A percentile compares a stretch with the other conserved stretches of the same genome.
phyloP scores from a whole-genome alignment of 2,113 vertebrate species.

The Lophochroa leadbeateri region DNA sequence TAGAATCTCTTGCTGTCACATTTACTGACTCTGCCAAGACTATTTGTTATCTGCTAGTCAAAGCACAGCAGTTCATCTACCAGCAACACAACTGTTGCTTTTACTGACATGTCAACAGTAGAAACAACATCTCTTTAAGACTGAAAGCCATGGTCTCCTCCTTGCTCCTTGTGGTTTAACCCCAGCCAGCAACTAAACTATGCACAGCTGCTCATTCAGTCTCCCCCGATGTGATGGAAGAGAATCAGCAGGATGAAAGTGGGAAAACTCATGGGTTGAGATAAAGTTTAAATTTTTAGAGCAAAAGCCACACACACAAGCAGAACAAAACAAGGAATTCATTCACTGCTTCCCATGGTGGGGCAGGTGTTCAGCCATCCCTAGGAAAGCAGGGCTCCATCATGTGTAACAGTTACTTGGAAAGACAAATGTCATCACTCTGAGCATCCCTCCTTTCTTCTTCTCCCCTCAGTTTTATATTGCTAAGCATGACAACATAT shows the following conservation, averaged over 20 bases:
- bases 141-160: not conserved
- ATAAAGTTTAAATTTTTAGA: not conserved
- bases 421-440: not conserved
- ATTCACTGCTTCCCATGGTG: not conserved
- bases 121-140: not conserved
- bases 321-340: not conserved
- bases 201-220: not conserved
- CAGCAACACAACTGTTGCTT: not conserved
- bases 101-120: not conserved
- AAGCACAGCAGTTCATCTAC: slow-evolving; percentile 11
- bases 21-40: slow-evolving; percentile 33
- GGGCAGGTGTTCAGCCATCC: not conserved
- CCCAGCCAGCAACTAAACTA: not conserved
- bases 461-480: not conserved
- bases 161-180: not conserved
- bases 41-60: slow-evolving; percentile 21
- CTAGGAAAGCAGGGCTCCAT: not conserved
- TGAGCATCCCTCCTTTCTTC: not conserved
- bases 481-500: not conserved
- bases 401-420: not conserved
- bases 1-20: slow-evolving; percentile 3
- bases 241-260: not conserved
- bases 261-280: not conserved
- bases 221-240: not conserved
- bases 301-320: not conserved